Conservation (phyloP, 2,113 vertebrate species). For the Anhinga rufa region DNA sequence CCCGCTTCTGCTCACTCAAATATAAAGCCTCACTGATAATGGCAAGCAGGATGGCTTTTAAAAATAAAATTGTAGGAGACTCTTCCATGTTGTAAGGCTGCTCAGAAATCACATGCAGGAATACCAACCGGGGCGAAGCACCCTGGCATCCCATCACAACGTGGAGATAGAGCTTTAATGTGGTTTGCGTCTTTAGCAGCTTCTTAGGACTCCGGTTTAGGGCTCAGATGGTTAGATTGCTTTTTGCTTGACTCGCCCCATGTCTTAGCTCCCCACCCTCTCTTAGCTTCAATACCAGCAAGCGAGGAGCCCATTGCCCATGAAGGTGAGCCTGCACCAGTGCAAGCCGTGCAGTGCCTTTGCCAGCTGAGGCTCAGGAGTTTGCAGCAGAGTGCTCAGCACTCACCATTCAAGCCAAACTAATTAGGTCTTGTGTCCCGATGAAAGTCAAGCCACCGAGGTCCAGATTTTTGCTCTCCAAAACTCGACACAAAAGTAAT, state of each 20-base stretch:
- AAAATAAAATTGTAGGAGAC: background rate
- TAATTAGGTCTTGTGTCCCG: too few relatives aligned
- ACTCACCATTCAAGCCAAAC: background rate
- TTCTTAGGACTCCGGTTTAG: background rate
- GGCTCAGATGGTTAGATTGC: background rate
- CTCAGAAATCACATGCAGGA: background rate
- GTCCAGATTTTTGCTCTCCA: background rate
- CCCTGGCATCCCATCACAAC: background rate
- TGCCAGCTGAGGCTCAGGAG: background rate
- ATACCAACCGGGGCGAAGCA: accelerated
- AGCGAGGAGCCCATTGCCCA: background rate
- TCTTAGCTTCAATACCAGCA: background rate
- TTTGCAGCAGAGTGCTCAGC: background rate
- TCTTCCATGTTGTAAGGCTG: background rate
- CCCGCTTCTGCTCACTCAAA: background rate
- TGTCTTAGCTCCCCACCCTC: background rate
- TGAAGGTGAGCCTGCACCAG: background rate
- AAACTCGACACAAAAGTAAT: background rate
- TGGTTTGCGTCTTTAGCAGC: background rate
- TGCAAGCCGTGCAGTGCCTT: background rate
- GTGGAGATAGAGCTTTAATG: background rate
- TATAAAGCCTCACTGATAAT: background rate
- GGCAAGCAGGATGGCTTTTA: background rate
- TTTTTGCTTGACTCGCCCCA: background rate
- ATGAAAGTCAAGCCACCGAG: background rate